Evolutionary conservation across 1,140 invertebrate species (phyloP), one percentile per base, ranked within the genome.

Genomic region (Drosophila pachea): DNA sequence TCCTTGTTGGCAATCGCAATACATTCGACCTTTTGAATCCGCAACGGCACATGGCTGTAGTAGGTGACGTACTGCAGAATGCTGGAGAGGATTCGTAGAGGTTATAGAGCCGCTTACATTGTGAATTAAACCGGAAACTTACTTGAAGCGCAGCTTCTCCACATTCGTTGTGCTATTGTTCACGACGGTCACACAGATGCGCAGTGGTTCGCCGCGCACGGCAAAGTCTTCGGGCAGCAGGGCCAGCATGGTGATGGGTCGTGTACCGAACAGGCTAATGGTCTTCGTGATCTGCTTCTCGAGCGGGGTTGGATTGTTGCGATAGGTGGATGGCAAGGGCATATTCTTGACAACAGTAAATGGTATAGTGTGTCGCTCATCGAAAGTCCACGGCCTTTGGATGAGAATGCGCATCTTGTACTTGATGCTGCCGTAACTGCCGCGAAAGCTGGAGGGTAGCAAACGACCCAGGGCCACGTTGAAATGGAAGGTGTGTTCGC

Each of bases 351-450:
- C 73, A 45, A 89, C 74, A 12, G 76, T 86, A 32, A 89, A 69
- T 6, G 81, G 86, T 48, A 89, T 87, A 4, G 72, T 81, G 50
- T 89, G 82, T 5, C 82, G 76, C 47, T 89, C 84, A 48, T 89
- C 86, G 12, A 89, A 88, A 2, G 83, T 86, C 88, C 88, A 89
- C 6, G 88, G 83, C 2, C 78, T 56, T 49, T 88, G 88, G 6
- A 89, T 86, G 6, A 89, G 73, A 11, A 89, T 54, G n/a, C 88
- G 78, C 71, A 89, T 77, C 68, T 89, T 89, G 65, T 89, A 89
- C 58, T 89, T 89, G 45, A 89, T 89, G 11, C 76, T 86, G 47
- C 88, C 88, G 45, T 89, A 76, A 32, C 75, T 88, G 31, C 88
- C 88, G 38, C 76, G 69, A 22, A 89, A 89, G 33, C 76, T 88